Evolutionary conservation across 2,888 invertebrate species (phyloP), one percentile per base, ranked within the genome.

Genomic region (Luffia ferchaultella): DNA sequence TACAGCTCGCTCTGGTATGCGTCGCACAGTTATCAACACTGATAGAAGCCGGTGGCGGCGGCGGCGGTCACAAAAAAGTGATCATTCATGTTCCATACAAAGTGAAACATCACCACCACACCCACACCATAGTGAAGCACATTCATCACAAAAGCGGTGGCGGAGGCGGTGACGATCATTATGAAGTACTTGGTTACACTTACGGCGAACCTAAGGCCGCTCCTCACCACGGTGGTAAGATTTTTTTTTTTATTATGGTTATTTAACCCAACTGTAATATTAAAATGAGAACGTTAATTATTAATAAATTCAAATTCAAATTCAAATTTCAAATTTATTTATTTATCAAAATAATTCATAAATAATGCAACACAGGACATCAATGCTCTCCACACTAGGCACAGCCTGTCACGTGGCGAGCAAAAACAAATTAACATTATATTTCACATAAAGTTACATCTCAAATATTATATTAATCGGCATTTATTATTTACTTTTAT

Each of bases 71-170:
- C 70, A 89, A 90, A 62, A 91, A 90, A 62, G 90, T 92, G 57
- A 85, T 92, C 61, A 92, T 93, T 67, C 92, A 93, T 73, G 91
- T 93, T 48, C 93, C 93, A 1, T 85, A 90, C 68, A 90, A 90
- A 70, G 86, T 93, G 57, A 91, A 93, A 64, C 89, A 90, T 55
- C 87, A 90, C 61, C 90, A 92, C 60, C 92, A 92, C 62, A 92
- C 91, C 50, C 92, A 92, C 65, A 93, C 92, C 44, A 87, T 91
- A 44, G 90, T 90, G 57, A 92, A 92, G 62, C 90, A 91, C 65
- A 77, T 92, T 19, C 90, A 89, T 60, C 89, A 89, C 61, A 85
- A 85, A 56, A 86, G 85, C 1, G 86, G 73, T 44, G 76, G 82
- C 45, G 86, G 86, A 42, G 85, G 84, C 3, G 78, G 82, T 20